These are phyloP conservation scores for Sebastiscus tertius DNA, from an alignment of 2,797 vertebrate species.

Conservation along the genomic window DNA sequence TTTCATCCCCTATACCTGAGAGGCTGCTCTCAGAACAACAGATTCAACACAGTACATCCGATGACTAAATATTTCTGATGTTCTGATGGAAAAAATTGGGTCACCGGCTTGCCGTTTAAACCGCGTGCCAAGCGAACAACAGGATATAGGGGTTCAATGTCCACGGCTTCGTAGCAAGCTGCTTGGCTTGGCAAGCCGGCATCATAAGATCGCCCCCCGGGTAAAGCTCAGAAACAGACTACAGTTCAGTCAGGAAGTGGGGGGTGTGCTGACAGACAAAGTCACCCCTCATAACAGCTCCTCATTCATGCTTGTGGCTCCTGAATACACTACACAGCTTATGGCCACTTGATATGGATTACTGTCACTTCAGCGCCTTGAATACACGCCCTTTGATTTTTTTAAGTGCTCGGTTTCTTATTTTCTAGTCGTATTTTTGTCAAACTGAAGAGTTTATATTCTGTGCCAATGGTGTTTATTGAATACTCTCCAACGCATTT, in stretches of 20 bases:
- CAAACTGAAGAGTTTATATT: background rate
- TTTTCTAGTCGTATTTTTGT: background rate
- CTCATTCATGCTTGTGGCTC: conserved; percentile 23
- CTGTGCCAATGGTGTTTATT: background rate
- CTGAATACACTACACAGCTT: background rate
- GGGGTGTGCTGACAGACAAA: conserved; percentile 41
- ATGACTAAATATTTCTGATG: conserved; percentile 58
- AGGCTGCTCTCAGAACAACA: conserved; percentile 38
- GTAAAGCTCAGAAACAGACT: conserved; percentile 55
- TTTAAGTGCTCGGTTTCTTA: background rate
- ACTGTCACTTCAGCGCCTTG: background rate
- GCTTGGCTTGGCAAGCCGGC: conserved; percentile 66
- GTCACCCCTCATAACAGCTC: conserved; percentile 38
- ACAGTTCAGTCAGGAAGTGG: conserved; percentile 42
- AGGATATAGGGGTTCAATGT: conserved; percentile 62
- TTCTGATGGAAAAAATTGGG: conserved; percentile 63
- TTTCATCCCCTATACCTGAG: conserved; percentile 43
- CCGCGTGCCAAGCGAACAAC: conserved; percentile 63
- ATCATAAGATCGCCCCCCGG: conserved; percentile 59
- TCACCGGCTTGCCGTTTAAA: conserved; percentile 61
- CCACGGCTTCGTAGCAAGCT: conserved; percentile 59
- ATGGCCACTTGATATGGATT: conserved; percentile 24
- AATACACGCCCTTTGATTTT: background rate
- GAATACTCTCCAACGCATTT: conserved; percentile 9
- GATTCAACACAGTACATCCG: conserved; percentile 29